phyloP scores from a whole-genome alignment of 2,888 invertebrate species.

The Epinotia demarniana region DNA sequence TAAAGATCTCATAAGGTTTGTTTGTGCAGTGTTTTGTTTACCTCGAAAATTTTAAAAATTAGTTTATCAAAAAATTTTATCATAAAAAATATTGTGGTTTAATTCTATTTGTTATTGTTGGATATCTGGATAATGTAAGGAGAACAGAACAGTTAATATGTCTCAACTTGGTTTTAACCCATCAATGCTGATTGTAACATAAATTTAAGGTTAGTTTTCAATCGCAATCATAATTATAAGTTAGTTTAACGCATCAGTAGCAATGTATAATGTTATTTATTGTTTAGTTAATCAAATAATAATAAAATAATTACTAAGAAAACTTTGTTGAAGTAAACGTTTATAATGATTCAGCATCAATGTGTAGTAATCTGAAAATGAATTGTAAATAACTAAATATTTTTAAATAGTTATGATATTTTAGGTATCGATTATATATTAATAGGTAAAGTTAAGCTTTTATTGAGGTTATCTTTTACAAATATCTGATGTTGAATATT shows the following conservation, averaged over 20 bases:
- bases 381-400: slow-evolving; percentile 25
- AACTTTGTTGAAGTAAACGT: slow-evolving; percentile 44
- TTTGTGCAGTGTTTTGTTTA: slow-evolving; percentile 85
- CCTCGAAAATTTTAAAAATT: slow-evolving; percentile 81
- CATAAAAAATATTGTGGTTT: slow-evolving; percentile 37
- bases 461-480: slow-evolving; percentile 38
- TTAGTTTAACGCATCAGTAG: slow-evolving; percentile 50
- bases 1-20: slow-evolving; percentile 84
- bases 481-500: slow-evolving; percentile 9
- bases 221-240: slow-evolving; percentile 47
- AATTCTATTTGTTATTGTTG: slow-evolving; percentile 60
- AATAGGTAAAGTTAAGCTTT: slow-evolving; percentile 24
- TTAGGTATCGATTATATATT: slow-evolving; percentile 11
- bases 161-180: slow-evolving; percentile 58
- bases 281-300: slow-evolving; percentile 65
- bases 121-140: slow-evolving; percentile 54
- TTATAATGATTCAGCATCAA: slow-evolving; percentile 33
- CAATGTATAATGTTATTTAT: slow-evolving; percentile 77
- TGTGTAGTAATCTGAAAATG: slow-evolving; percentile 22
- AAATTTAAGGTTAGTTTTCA: slow-evolving; percentile 52
- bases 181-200: slow-evolving; percentile 59
- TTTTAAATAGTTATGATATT: slow-evolving; percentile 13
- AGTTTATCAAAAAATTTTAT: slow-evolving; percentile 53
- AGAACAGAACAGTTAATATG: slow-evolving; percentile 58
- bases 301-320: slow-evolving; percentile 49